Percentiles rank a stretch among this genome's conserved stretches.
phyloP scores from a whole-genome alignment of 2,113 vertebrate genomes.

The Gadus chalcogrammus region DNA sequence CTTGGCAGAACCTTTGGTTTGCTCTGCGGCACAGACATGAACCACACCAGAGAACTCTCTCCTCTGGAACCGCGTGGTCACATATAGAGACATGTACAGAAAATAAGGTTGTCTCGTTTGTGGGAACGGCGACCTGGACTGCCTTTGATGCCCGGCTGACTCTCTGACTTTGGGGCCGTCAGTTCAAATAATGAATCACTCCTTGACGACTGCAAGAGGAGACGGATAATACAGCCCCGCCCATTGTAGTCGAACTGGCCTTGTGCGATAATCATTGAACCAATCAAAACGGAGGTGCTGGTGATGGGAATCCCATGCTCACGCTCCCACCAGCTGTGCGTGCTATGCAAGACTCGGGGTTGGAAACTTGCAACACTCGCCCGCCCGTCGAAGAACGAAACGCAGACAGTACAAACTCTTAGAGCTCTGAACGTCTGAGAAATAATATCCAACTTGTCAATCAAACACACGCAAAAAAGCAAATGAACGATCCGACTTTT shows the following conservation, averaged over 20 bases:
- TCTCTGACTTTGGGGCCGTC: neutral
- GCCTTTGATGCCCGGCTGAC: neutral
- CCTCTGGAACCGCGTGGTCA: conserved; percentile 58
- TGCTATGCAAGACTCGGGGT: conserved; percentile 76
- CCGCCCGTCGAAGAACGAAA: neutral
- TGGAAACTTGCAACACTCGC: conserved; percentile 48
- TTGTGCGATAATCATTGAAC: conserved; percentile 72
- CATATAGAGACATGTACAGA: conserved; percentile 70
- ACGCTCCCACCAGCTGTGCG: conserved; percentile 66
- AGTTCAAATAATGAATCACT: neutral
- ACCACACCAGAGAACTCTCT: conserved; percentile 52
- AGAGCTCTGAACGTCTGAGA: conserved; percentile 67
- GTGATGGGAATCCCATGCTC: conserved; percentile 47
- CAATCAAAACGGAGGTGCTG: conserved; percentile 72
- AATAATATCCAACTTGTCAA: conserved; percentile 55
- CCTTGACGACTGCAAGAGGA: conserved; percentile 42
- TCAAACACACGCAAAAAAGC: conserved; percentile 49
- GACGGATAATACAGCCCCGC: conserved; percentile 14
- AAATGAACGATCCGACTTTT: conserved; percentile 43
- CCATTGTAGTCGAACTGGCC: conserved; percentile 48
- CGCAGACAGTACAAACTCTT: conserved; percentile 48
- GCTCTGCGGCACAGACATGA: conserved; percentile 32
- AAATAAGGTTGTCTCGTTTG: conserved; percentile 54
- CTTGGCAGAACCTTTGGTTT: conserved; percentile 42
- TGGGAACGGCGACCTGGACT: conserved; percentile 28